A percentile compares a stretch with the other conserved stretches of the same genome.
phyloP scores from a whole-genome alignment of 2,113 vertebrate species.

The Eulemur macaco region DNA sequence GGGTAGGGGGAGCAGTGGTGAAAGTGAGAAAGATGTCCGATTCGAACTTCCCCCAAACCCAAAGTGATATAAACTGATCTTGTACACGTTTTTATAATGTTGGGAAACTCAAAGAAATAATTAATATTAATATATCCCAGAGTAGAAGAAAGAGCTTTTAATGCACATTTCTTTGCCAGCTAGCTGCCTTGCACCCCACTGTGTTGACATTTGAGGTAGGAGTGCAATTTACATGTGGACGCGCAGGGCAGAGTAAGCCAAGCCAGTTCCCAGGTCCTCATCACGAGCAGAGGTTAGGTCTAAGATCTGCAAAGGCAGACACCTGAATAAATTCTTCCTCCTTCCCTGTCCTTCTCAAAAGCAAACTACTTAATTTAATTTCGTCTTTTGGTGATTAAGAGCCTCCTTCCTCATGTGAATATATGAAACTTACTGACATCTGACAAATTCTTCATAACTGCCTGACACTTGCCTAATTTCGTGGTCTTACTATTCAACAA shows the following conservation, averaged over 20 bases:
- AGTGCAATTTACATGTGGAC: not conserved
- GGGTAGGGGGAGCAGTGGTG: accelerated
- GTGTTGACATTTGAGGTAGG: not conserved
- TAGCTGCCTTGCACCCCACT: not conserved
- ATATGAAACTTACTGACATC: not conserved
- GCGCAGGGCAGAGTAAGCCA: not conserved
- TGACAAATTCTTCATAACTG: not conserved
- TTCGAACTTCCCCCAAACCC: not conserved
- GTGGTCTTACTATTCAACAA: not conserved
- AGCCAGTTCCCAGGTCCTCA: not conserved
- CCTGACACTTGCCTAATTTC: not conserved
- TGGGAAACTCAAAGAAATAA: not conserved
- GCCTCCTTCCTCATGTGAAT: not conserved
- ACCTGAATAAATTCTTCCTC: not conserved
- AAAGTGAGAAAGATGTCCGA: not conserved
- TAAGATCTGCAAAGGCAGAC: not conserved
- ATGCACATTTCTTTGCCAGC: not conserved
- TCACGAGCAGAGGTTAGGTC: not conserved
- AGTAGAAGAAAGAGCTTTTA: not conserved
- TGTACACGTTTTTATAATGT: not conserved
- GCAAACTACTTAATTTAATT: not conserved
- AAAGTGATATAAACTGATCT: not conserved
- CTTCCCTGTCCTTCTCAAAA: not conserved
- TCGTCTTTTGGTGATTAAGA: not conserved
- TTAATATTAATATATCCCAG: not conserved